Evolutionary conservation across 2,113 vertebrate genomes (phyloP).

Genomic region (Mus spicilegus): DNA sequence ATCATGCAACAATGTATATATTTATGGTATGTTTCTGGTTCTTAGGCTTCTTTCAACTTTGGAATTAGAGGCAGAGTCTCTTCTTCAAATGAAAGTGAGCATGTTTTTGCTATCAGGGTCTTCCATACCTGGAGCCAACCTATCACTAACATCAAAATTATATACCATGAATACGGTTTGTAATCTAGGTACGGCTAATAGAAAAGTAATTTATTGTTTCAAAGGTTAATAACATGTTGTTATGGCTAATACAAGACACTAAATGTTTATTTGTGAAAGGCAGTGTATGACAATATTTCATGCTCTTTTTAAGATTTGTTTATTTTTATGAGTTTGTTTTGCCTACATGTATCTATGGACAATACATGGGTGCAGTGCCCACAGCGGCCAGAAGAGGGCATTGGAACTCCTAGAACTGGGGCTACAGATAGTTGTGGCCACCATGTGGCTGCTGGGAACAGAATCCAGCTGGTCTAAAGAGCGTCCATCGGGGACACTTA

Average conservation of each 20-base stretch:
- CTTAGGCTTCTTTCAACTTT: not conserved
- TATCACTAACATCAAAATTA: not conserved
- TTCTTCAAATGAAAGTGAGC: not conserved
- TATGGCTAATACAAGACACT: not conserved
- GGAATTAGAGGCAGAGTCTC: not conserved
- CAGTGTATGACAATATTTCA: not conserved
- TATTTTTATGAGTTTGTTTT: not conserved
- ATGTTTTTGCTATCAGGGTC: not conserved
- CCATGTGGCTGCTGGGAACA: not conserved
- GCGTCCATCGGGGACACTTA: no score
- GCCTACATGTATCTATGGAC: not conserved
- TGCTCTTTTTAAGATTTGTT: not conserved
- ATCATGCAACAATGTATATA: not conserved
- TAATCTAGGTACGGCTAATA: not conserved
- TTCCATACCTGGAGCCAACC: not conserved
- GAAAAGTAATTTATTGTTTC: not conserved
- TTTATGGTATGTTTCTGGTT: constrained; percentile 34
- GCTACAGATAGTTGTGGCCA: not conserved
- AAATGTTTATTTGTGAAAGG: constrained; percentile 15
- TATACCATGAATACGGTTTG: not conserved
- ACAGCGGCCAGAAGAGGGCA: not conserved
- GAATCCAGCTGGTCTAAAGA: not conserved
- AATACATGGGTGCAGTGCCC: not conserved
- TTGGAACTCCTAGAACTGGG: not conserved
- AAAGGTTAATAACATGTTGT: not conserved